Evolutionary conservation across 2,797 vertebrate species (phyloP), one percentile per base, ranked within the genome.

Genomic region (Microchirus variegatus): DNA sequence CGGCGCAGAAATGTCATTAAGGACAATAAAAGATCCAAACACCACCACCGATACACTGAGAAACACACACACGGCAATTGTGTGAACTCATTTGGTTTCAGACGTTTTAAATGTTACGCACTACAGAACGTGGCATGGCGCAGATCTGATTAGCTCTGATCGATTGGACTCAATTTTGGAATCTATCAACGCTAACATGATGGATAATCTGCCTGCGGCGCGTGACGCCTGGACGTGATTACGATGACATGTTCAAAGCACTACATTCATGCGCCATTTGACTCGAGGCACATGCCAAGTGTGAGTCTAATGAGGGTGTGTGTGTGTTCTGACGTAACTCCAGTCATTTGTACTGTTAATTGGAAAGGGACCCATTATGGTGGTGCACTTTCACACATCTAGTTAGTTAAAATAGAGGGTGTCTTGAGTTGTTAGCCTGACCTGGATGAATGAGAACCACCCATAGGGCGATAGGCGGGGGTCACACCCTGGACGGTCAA

Each of bases 221-320:
- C 59, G 50, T 45, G 41, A 70, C 8, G 19, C 44, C 44, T n/a
- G 58, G 42, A 48, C 37, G 48, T 60, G 71, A 72, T 26, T 48
- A 47, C 22, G 14, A 53, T 14, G 52, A 46, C 38, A 14, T 18
- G 66, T 62, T 66, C 63, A 40, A 49, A 71, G 57, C 46, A 56
- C 62, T 59, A 63, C 47, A 63, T 59, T 58, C 22, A 77, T 49
- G 51, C 63, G 63, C 62, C 59, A 68, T 63, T 65, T 65, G 50
- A 82, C 56, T 42, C 37, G 48, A 46, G 38, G 10, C 49, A 57
- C n/a, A 44, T 43, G 42, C 46, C 65, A 11, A 36, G 5, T 56
- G 4, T 18, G 41, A 67, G 49, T 66, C 44, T 72, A 64, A 72
- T 68, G 48, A 73, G 63, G 58, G 51, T 46, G 44, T 57, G 38